phyloP scores from a whole-genome alignment of 2,797 vertebrate genomes.

The Orestias chungarensis region DNA sequence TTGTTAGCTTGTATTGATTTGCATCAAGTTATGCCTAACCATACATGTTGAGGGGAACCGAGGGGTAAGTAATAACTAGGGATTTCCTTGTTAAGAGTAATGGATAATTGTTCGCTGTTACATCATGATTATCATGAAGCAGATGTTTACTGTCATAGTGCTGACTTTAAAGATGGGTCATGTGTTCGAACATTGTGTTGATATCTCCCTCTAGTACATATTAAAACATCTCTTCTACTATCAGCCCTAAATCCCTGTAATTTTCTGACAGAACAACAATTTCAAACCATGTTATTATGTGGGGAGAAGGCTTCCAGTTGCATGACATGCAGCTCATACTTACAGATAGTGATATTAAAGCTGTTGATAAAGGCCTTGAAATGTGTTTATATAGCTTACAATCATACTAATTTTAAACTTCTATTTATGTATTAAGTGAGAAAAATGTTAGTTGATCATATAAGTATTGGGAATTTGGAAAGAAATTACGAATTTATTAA shows the following conservation, averaged over 20 bases:
- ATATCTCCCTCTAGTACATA: not conserved
- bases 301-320: not conserved
- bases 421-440: too few species aligned
- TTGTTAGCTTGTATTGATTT: not conserved
- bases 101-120: not conserved
- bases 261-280: slow-evolving; percentile 1
- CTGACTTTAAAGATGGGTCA: slow-evolving; percentile 1
- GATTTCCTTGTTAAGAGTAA: not conserved
- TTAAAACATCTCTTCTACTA: not conserved
- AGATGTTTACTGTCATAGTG: not conserved
- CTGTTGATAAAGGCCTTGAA: not conserved
- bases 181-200: slow-evolving; percentile 2
- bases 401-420: not conserved
- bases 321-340: not conserved
- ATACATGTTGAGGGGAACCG: not conserved
- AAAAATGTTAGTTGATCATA: too few species aligned
- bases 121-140: not conserved
- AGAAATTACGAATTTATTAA: too few species aligned
- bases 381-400: not conserved
- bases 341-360: not conserved
- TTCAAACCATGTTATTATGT: not conserved
- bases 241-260: not conserved
- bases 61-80: not conserved
- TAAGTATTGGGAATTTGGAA: too few species aligned
- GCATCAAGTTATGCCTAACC: not conserved